phyloP scores from a whole-genome alignment of 2,888 invertebrate genomes.

The Notodonta dromedarius region DNA sequence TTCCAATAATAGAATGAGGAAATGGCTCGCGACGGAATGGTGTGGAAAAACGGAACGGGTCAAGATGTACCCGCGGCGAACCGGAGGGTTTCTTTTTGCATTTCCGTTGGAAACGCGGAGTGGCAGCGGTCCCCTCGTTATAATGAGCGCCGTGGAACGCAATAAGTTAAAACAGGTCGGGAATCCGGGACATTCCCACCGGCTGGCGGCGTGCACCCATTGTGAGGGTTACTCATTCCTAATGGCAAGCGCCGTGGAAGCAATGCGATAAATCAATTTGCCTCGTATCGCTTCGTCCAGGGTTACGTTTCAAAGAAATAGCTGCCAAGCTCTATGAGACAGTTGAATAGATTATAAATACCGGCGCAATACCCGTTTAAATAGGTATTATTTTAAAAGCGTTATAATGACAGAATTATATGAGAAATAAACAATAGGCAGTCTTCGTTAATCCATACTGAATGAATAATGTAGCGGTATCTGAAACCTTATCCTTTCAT shows the following conservation, averaged over 20 bases:
- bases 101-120: slow-evolving; percentile 20
- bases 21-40: slow-evolving; percentile 24
- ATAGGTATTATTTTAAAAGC: too few relatives aligned
- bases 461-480: too few relatives aligned
- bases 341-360: not conserved
- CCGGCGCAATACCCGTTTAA: too few relatives aligned
- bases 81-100: slow-evolving; percentile 24
- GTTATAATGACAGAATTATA: too few relatives aligned
- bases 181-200: slow-evolving; percentile 40
- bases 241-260: slow-evolving; percentile 17
- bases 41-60: slow-evolving; percentile 34
- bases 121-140: slow-evolving; percentile 22
- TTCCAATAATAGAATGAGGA: slow-evolving; percentile 20
- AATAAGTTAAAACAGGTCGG: slow-evolving; percentile 48
- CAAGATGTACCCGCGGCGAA: slow-evolving; percentile 24
- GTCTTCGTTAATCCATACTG: too few relatives aligned
- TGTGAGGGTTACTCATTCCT: slow-evolving; percentile 19
- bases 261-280: slow-evolving; percentile 15
- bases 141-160: slow-evolving; percentile 44
- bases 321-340: not conserved
- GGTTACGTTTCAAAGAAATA: not conserved
- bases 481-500: too few relatives aligned
- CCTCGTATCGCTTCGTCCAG: not conserved
- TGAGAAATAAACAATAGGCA: too few relatives aligned
- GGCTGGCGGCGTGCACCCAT: slow-evolving; percentile 23